Base-by-base conservation (phyloP, 1,140 invertebrate genomes). In the Chymomyza costata region DNA sequence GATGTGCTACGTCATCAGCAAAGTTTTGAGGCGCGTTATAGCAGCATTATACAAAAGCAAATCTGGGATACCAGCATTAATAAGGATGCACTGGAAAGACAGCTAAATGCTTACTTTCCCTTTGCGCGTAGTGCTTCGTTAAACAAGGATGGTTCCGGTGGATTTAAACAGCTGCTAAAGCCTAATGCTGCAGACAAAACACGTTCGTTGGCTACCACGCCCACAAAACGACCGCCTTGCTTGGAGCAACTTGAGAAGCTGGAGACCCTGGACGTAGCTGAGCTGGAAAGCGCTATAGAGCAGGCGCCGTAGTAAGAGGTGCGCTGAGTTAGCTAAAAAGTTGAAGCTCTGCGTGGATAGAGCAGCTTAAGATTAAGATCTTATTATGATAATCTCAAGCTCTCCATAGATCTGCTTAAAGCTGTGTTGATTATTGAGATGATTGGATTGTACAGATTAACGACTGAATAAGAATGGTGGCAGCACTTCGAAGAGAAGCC, bases 61-160 rank as follows among this genome's bases (percentile, higher is more conserved):
- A 85, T 85, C 39, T 66, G 83, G 67, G 83, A 85, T 54, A 83
- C 59, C 6, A 82, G 63, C 54, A 83, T 84, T 30, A 85, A 85
- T 48, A 73, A 67, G 53, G 74, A 83, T 16, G 83, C 58, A 14
- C 46, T 84, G 34, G 67, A 82, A 6, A 49, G 78, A 1, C 83
- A 85, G 19, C 44, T 85, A 2, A 81, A 82, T 21, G 73, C 78
- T 5, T 85, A 82, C 32, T 70, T 85, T 6, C 78, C 83, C 14
- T 84, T 82, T 28, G 59, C 69, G 7, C 60, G 82, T 11, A 74
- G 68, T 25, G 47, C 68, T 2, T 83, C 73, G 0, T 55, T 80
- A 3, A 58, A 32, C 11, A 80, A 80, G 44, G 68, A 73, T 6
- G 60, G 43, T 2, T 46, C 63, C 1, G 43, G 16, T 0, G 55